Conservation (phyloP, 2,888 invertebrate genomes). For the Eupithecia exiguata region DNA sequence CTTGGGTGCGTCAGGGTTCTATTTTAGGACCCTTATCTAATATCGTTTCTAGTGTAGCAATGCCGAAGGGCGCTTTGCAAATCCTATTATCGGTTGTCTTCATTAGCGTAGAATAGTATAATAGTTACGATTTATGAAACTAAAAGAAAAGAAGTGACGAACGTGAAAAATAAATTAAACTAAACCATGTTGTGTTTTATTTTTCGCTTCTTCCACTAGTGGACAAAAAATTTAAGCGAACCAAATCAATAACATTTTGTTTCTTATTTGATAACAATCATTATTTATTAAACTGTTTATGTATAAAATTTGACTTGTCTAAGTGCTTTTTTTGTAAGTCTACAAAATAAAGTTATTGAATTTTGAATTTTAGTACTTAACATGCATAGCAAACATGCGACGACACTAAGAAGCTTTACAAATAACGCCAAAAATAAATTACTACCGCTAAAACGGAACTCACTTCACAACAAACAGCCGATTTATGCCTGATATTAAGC, state of each 20-base stretch:
- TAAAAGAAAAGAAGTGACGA: neutral
- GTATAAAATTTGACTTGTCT: too few relatives aligned
- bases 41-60: neutral
- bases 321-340: too few relatives aligned
- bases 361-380: too few relatives aligned
- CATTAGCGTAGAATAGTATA: neutral
- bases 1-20: constrained; percentile 17
- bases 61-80: neutral
- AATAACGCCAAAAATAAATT: constrained; percentile 15
- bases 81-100: neutral
- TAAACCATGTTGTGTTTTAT: too few relatives aligned
- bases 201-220: too few relatives aligned
- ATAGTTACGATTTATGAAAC: neutral
- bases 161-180: neutral
- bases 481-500: constrained; percentile 35
- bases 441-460: constrained; percentile 12
- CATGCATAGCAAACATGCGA: neutral
- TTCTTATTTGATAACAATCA: too few relatives aligned
- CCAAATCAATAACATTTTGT: too few relatives aligned
- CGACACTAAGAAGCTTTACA: neutral
- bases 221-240: too few relatives aligned
- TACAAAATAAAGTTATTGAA: too few relatives aligned
- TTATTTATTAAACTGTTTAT: too few relatives aligned
- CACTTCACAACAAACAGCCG: constrained; percentile 25
- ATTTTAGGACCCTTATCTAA: constrained; percentile 19